Conservation (phyloP, 2,888 invertebrate species). For the Synanthedon formicaeformis region DNA sequence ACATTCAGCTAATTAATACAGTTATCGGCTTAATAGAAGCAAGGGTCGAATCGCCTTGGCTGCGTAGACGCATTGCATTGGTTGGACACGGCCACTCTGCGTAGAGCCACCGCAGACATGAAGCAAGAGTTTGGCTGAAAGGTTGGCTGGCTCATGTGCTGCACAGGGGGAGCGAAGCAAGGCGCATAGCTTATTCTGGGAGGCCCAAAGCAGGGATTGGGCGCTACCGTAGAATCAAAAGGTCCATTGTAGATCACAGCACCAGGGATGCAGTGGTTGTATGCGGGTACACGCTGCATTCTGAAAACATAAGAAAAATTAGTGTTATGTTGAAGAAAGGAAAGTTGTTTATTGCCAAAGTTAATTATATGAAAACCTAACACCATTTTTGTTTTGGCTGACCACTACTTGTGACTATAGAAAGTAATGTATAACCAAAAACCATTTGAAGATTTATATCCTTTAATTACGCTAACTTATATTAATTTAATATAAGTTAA, state of each 20-base stretch:
- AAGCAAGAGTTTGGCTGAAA: constrained; percentile 34
- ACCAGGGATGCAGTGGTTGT: constrained; percentile 14
- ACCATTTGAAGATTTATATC: too few species aligned
- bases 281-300: constrained; percentile 40
- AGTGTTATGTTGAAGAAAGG: too few species aligned
- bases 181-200: constrained; percentile 6
- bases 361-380: too few species aligned
- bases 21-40: constrained; percentile 8
- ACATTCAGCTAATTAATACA: not conserved
- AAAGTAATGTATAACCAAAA: too few species aligned
- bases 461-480: too few species aligned
- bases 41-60: constrained; percentile 13
- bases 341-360: too few species aligned
- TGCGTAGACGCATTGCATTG: constrained; percentile 10
- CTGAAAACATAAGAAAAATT: constrained; percentile 18
- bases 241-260: constrained; percentile 8
- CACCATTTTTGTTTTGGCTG: too few species aligned
- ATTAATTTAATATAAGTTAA: too few species aligned
- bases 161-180: constrained; percentile 13
- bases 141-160: constrained; percentile 5
- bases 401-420: too few species aligned
- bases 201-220: constrained; percentile 26
- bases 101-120: constrained; percentile 29
- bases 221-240: constrained; percentile 4
- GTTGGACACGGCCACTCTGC: constrained; percentile 15